These are phyloP conservation scores for Harpalus rufipes DNA, from an alignment of 2,888 invertebrate genomes.

Conservation along the genomic window DNA sequence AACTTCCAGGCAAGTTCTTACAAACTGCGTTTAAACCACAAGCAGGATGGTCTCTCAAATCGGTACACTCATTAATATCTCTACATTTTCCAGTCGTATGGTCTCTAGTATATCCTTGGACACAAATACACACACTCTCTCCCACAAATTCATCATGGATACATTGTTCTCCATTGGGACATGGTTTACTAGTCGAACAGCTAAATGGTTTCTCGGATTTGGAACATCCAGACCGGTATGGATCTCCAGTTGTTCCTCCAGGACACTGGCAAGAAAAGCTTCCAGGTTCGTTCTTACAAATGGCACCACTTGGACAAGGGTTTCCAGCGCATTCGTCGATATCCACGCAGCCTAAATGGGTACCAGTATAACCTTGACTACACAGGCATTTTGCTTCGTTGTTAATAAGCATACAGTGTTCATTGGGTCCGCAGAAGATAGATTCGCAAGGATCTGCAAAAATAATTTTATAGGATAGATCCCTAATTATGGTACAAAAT, in stretches of 20 bases:
- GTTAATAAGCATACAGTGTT: conserved; percentile 92
- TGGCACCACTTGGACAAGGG: conserved; percentile 90
- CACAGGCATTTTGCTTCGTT: conserved; percentile 92
- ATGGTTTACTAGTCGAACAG: conserved; percentile 88
- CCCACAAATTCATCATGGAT: conserved; percentile 86
- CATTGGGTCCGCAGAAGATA: conserved; percentile 90
- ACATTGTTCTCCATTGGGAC: conserved; percentile 92
- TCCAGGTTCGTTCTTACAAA: conserved; percentile 94
- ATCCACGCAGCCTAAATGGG: conserved; percentile 88
- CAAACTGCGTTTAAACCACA: conserved; percentile 95
- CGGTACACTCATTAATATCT: conserved; percentile 92
- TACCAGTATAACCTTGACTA: conserved; percentile 88
- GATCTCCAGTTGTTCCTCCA: conserved; percentile 88
- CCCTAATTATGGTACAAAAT: background rate
- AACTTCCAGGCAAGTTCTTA: conserved; percentile 95
- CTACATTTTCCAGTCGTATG: conserved; percentile 86
- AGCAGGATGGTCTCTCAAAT: conserved; percentile 85
- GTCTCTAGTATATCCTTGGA: conserved; percentile 91
- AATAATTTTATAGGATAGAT: background rate
- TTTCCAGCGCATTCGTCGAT: conserved; percentile 91
- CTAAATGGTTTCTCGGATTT: conserved; percentile 83
- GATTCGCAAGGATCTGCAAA: conserved; percentile 92
- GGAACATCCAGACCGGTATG: conserved; percentile 88
- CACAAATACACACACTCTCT: conserved; percentile 92
- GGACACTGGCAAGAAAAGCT: conserved; percentile 93